Evolutionary conservation across 1,140 invertebrate genomes (phyloP), one percentile per base, ranked within the genome.

Genomic region (Caenorhabditis inopinata): DNA sequence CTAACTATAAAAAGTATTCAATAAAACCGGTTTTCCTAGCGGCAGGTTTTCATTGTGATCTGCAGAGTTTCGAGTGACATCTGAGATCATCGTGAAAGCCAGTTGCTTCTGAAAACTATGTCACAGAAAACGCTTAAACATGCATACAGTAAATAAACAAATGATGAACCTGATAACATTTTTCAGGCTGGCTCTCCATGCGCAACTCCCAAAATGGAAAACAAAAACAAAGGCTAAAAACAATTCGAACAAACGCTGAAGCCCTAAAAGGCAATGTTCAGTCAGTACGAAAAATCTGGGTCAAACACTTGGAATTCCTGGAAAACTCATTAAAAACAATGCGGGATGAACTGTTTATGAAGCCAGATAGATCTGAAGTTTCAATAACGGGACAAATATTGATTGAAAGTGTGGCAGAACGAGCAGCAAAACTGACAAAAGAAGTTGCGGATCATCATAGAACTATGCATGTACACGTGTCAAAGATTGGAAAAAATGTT

Each of bases 11-110:
- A 74, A 38, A 18, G 14, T 35, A 35, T 38, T n/a, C n/a, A 6
- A 74, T 35, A 35, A 48, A 48, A 49, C 23, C 4, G 16, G 29
- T 49, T 62, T 53, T 21, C 27, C 16, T 51, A 75, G 80, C 80
- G 21, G 35, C 42, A 49, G 80, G 80, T 81, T 81, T 76, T 81
- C 80, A 11, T 58, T 27, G 27, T 81, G 80, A 81, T 81, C 80
- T 81, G 53, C 58, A 68, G 58, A 68, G 32, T 68, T 6, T 9
- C 53, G 38, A 21, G 23, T 53, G 18, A 25, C 53, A 47, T 81
- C 80, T 81, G 80, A 81, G 80, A 81, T 81, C 80, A 81, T 78
- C 48, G 75, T 81, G 80, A 81, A 81, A 81, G 75, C 80, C 62
- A 81, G 49, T 81, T 78, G 80, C 53, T 38, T 32, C 4, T 12